Conservation (phyloP, 1,140 invertebrate species). For the Chionoecetes opilio region DNA sequence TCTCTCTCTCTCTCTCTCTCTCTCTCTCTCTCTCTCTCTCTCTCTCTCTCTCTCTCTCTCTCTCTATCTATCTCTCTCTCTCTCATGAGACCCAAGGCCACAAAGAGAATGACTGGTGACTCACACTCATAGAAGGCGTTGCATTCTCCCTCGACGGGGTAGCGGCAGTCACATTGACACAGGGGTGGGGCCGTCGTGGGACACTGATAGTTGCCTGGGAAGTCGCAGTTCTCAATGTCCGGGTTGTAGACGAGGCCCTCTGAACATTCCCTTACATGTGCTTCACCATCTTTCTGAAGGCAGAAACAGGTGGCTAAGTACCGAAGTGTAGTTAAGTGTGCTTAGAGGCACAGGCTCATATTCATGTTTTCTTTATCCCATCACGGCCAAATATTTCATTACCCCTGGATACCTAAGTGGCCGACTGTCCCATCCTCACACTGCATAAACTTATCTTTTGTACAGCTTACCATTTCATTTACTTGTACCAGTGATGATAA, state of each 20-base stretch:
- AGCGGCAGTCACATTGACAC: conserved; percentile 41
- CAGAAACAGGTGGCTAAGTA: too few relatives aligned
- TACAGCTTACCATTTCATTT: too few relatives aligned
- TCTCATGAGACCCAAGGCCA: too few relatives aligned
- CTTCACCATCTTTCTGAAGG: not conserved
- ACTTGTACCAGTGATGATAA: too few relatives aligned
- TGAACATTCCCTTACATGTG: not conserved
- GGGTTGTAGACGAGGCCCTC: not conserved
- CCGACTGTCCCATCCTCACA: too few relatives aligned
- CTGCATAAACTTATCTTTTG: too few relatives aligned
- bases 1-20: not conserved
- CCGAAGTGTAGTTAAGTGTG: too few relatives aligned
- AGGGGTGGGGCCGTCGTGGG: not conserved
- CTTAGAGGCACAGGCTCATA: too few relatives aligned
- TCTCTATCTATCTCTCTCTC: not conserved
- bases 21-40: not conserved
- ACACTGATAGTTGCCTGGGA: conserved; percentile 21
- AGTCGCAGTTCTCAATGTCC: conserved; percentile 21
- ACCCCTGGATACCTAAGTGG: too few relatives aligned
- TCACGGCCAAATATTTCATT: too few relatives aligned
- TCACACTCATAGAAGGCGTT: conserved; percentile 34
- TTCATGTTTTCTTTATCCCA: too few relatives aligned
- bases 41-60: not conserved
- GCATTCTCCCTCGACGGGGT: conserved; percentile 11
- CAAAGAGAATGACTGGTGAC: not conserved